Evolutionary conservation across 1,140 invertebrate genomes (phyloP).

Genomic region (Microplitis mediator): DNA sequence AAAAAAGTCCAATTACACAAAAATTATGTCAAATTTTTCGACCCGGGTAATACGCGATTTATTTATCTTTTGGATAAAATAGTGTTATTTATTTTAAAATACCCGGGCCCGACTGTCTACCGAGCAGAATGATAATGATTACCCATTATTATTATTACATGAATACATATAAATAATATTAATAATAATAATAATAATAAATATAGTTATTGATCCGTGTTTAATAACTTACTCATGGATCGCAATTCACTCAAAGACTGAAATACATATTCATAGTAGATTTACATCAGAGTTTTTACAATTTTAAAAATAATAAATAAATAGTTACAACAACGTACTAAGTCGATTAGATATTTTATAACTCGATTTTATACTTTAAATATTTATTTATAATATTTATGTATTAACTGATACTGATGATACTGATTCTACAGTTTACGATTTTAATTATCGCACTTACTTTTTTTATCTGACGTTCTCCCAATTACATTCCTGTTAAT

Average conservation of each 20-base stretch:
- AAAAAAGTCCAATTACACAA: too few relatives aligned
- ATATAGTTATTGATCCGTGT: neutral
- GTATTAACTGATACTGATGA: neutral
- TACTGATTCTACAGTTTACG: conserved; percentile 14
- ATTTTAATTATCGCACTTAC: neutral
- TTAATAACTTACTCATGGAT: conserved; percentile 21
- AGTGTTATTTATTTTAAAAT: too few relatives aligned
- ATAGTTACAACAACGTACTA: neutral
- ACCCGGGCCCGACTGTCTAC: too few relatives aligned
- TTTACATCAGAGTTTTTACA: conserved; percentile 25
- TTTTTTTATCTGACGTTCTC: conserved; percentile 9
- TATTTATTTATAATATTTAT: conserved; percentile 2
- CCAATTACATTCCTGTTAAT: conserved; percentile 49
- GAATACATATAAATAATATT: neutral
- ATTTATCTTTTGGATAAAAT: too few relatives aligned
- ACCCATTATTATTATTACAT: too few relatives aligned
- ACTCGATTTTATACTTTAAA: conserved; percentile 8
- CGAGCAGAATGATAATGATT: too few relatives aligned
- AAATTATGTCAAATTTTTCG: too few relatives aligned
- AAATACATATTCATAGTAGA: conserved; percentile 40
- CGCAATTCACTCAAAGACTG: conserved; percentile 49
- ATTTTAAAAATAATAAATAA: neutral
- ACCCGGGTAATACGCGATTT: too few relatives aligned
- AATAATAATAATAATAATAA: neutral
- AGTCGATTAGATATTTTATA: conserved; percentile 10